Conservation (phyloP, 2,888 invertebrate genomes). For the Nephrotoma flavescens region DNA sequence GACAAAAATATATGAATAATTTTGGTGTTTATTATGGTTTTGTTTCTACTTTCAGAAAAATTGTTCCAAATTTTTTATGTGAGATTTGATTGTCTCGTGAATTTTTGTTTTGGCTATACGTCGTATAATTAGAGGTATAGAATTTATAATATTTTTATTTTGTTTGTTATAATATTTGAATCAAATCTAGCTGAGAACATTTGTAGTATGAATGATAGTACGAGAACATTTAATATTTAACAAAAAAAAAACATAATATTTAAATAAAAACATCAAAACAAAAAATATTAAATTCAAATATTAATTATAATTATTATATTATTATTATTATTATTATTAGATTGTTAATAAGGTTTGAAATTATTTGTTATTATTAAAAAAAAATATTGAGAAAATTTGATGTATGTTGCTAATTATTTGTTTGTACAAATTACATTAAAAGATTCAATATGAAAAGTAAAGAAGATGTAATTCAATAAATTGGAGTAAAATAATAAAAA, state of each 20-base stretch:
- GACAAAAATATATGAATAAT: neutral
- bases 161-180: neutral
- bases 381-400: neutral
- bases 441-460: neutral
- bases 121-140: no score
- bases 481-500: neutral
- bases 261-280: neutral
- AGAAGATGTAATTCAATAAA: neutral
- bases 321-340: neutral
- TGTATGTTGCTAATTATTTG: constrained; percentile 5
- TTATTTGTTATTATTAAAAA: neutral
- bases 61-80: neutral
- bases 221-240: neutral
- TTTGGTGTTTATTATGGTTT: neutral
- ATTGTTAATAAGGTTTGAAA: constrained; percentile 3
- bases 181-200: neutral
- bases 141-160: neutral
- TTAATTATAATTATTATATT: constrained; percentile 3
- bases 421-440: neutral
- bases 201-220: neutral
- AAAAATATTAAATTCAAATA: neutral
- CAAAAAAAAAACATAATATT: neutral
- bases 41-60: neutral
- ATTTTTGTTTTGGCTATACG: neutral
- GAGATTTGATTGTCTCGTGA: neutral